Conservation (phyloP, 1,140 invertebrate species). For the Calliphora vicina region DNA sequence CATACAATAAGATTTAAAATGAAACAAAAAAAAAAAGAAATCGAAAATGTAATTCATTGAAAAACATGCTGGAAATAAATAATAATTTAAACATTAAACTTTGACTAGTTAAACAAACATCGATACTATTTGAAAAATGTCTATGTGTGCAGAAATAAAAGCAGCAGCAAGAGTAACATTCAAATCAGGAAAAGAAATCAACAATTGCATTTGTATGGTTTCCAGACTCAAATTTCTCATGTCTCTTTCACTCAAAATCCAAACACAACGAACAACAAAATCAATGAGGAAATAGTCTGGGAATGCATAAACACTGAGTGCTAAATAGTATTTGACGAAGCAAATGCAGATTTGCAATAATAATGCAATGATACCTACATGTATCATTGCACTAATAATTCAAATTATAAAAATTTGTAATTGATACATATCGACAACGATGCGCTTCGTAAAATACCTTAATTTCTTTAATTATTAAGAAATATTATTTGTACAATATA, state of each 20-base stretch:
- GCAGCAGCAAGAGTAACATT: background rate
- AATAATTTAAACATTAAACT: background rate
- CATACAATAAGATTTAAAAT: background rate
- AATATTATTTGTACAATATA: too few species aligned
- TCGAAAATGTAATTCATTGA: background rate
- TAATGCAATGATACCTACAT: too few species aligned
- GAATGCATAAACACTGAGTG: background rate
- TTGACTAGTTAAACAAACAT: constrained; percentile 4
- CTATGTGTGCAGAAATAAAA: background rate
- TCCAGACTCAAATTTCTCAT: constrained; percentile 28
- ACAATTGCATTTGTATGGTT: constrained; percentile 5
- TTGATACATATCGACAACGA: too few species aligned
- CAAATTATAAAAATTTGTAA: background rate
- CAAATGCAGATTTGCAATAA: too few species aligned
- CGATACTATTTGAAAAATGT: background rate
- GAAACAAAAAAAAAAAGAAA: background rate
- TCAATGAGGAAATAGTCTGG: background rate
- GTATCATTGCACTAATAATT: too few species aligned
- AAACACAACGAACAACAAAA: background rate
- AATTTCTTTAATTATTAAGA: too few species aligned
- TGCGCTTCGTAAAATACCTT: too few species aligned
- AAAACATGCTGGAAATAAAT: background rate
- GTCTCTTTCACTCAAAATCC: background rate
- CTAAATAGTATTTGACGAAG: background rate
- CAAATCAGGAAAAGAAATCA: constrained; percentile 18